These are phyloP conservation scores for Lithophane ornitopus DNA, from an alignment of 2,888 invertebrate genomes.

Conservation along the genomic window DNA sequence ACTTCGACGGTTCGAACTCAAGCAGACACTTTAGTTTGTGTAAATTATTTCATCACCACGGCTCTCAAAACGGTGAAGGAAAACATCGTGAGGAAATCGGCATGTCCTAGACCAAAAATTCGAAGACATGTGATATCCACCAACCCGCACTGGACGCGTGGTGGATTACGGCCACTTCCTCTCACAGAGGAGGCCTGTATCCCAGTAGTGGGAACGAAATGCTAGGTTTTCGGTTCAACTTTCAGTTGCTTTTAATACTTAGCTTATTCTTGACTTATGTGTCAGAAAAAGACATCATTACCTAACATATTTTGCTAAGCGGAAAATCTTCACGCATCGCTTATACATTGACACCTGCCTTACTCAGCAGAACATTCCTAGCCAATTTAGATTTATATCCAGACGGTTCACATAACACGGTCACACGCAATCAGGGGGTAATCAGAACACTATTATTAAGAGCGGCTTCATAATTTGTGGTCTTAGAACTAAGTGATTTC, in stretches of 20 bases:
- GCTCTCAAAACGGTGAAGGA: too few species aligned
- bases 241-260: neutral
- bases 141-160: too few species aligned
- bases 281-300: neutral
- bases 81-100: too few species aligned
- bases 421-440: constrained; percentile 74
- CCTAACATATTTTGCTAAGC: neutral
- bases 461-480: constrained; percentile 39
- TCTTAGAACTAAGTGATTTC: constrained; percentile 41
- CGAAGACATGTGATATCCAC: too few species aligned
- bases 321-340: constrained; percentile 16
- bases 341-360: neutral
- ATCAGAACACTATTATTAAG: constrained; percentile 58
- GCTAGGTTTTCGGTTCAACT: neutral
- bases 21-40: too few species aligned
- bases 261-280: neutral
- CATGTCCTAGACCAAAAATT: too few species aligned
- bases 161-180: too few species aligned
- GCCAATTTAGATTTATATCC: constrained; percentile 82
- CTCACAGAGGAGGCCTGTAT: too few species aligned
- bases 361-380: constrained; percentile 42
- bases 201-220: too few species aligned
- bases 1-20: too few species aligned
- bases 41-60: too few species aligned
- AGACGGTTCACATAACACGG: constrained; percentile 78